Base-by-base conservation (phyloP, 2,113 vertebrate genomes). In the Cyanoderma ruficeps region DNA sequence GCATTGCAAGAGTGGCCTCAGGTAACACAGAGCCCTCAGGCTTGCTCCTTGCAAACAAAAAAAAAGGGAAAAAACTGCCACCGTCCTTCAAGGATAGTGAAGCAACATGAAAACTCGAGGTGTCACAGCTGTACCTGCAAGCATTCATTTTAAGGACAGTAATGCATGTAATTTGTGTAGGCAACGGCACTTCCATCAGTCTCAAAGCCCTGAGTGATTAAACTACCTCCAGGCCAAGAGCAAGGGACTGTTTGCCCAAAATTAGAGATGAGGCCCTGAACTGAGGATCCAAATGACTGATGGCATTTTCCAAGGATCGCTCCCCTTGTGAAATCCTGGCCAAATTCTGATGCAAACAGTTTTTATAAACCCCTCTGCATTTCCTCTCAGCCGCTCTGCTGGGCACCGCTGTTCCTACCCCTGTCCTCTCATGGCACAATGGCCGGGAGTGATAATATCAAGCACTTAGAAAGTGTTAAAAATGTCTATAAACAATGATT, bases 91-190 rank as follows among this genome's bases (percentile, higher is more conserved):
- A 35, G 56, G 47, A 31, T 6, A 31, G 27, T 39, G 74, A 35
- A 44, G 79, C 31, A 56, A 28, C 17, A 33, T 8, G 28, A 16
- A 30, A 49, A 31, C 13, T 50, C 0, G 0, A 28, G 5, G 22
- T 14, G 21, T 11, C 50, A 21, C 57, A 87, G 49, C 39, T 25
- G 7, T 2, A 30, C 3, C 53, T 56, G 37, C 55, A 75, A 77
- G 59, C 33, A 22, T 3, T 6, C 7, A 4, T 25, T 19, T 76
- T 1, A 30, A 33, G 78, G 39, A 27, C 39, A 64, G 15, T 7
- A 64, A 15, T 27, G 41, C 44, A 68, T 15, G 6, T 5, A 25
- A 39, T 53, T 72, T n/a, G 12, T 33, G 16, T 3, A 25, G 13
- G 15, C 22, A 60, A 2, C 16, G 24, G 37, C 24, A 78, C 20